These are phyloP conservation scores for Arenaria interpres DNA, from an alignment of 2,113 vertebrate genomes.

Conservation along the genomic window DNA sequence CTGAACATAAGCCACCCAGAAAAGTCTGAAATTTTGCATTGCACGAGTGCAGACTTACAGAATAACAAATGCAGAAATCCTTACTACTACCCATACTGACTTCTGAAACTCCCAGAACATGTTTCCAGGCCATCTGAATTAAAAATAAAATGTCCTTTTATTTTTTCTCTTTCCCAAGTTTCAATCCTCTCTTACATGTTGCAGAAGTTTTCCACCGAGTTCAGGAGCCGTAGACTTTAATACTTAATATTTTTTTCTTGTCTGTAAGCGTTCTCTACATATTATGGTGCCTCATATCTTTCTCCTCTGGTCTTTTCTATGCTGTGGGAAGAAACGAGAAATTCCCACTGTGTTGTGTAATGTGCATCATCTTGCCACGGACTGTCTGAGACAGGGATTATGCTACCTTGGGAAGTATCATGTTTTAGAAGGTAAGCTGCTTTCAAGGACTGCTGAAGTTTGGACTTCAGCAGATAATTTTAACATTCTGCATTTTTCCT, in stretches of 20 bases:
- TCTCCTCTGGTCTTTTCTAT: neutral
- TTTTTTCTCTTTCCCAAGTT: neutral
- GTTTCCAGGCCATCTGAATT: neutral
- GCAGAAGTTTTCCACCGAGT: neutral
- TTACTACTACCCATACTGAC: neutral
- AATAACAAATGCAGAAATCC: neutral
- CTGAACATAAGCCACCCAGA: neutral
- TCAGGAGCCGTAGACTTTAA: neutral
- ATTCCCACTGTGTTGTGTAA: neutral
- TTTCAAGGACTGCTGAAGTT: neutral
- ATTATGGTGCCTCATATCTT: neutral
- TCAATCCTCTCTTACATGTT: neutral
- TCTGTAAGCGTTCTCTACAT: neutral
- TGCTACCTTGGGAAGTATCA: neutral
- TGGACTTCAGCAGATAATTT: slow-evolving; percentile 2
- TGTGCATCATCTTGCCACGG: neutral
- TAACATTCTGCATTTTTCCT: neutral
- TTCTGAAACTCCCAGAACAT: neutral
- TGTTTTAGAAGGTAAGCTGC: slow-evolving; percentile 15
- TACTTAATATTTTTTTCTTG: neutral
- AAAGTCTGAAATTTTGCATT: neutral
- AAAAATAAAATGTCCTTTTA: neutral
- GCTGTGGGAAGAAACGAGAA: neutral
- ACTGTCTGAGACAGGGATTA: neutral
- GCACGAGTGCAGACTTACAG: neutral